phyloP scores from a whole-genome alignment of 2,888 invertebrate species.

The Pegoplata infirma region DNA sequence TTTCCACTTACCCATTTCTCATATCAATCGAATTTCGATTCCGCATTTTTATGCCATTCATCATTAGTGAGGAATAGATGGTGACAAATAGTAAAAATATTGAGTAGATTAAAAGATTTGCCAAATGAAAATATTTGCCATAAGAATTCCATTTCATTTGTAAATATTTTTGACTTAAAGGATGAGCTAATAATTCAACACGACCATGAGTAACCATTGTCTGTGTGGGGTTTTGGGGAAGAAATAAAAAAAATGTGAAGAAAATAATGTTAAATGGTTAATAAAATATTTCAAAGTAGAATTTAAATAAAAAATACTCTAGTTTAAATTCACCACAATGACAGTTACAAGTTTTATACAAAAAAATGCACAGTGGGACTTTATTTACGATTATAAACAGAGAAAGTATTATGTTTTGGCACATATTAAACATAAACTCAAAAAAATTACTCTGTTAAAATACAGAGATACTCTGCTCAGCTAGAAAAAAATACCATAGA shows the following conservation, averaged over 20 bases:
- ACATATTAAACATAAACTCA: too few species aligned
- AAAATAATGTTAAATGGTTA: background rate
- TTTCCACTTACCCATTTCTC: slow-evolving; percentile 54
- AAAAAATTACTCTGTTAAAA: too few species aligned
- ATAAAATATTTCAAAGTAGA: background rate
- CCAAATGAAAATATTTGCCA: slow-evolving; percentile 91
- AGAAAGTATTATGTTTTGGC: too few species aligned
- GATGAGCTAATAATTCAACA: slow-evolving; percentile 90
- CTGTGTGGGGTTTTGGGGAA: slow-evolving; percentile 78
- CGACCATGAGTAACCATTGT: slow-evolving; percentile 93
- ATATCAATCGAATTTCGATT: slow-evolving; percentile 51
- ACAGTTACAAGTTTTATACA: slow-evolving; percentile 12
- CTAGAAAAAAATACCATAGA: too few species aligned
- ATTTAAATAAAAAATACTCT: slow-evolving; percentile 9
- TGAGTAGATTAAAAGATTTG: slow-evolving; percentile 88
- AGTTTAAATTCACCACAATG: slow-evolving; percentile 20
- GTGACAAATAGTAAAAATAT: slow-evolving; percentile 89
- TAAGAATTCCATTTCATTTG: slow-evolving; percentile 96
- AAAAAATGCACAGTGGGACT: too few species aligned
- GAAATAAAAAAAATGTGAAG: background rate
- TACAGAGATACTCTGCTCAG: too few species aligned
- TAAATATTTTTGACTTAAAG: slow-evolving; percentile 90
- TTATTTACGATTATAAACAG: too few species aligned
- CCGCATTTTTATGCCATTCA: slow-evolving; percentile 78
- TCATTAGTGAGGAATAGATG: slow-evolving; percentile 84